Evolutionary conservation across 2,888 invertebrate genomes (phyloP), one percentile per base, ranked within the genome.

Genomic region (Deilephila elpenor): DNA sequence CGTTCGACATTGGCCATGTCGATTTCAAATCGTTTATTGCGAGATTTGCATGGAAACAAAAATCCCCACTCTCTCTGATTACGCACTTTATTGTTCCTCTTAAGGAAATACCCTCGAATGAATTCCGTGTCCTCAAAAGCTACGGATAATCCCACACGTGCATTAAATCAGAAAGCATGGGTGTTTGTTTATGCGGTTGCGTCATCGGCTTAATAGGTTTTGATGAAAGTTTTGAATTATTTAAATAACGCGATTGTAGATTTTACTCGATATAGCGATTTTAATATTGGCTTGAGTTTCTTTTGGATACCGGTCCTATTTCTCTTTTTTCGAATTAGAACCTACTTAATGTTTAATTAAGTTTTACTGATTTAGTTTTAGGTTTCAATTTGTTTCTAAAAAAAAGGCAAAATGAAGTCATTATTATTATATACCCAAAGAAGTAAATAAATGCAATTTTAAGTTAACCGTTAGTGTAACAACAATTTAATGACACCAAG

Each of bases 1-100:
- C 76, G 84, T 86, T 86, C 92, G 91, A 92, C 93, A 93, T 93
- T 93, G 93, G 87, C 82, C 81, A 78, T 83, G 82, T 80, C 82
- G 89, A 91, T 91, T 92, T 92, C 88, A 83, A 88, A 89, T 89
- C 80, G 78, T 88, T 85, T 56, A 56, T n/a, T 67, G 25, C 64
- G 7, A 76, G 83, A 88, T 88, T 79, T 84, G 83, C 51, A 25
- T 17, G 17, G 51, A 17, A 44, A 67, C 85, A 84, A 84, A 20
- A 25, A 25, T 25, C 14, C n/a, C 51, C 14, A 14, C 51, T 44
- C 44, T 4, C 4, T 7, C 25, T 29, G 51, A 44, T 51, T 51
- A 67, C 67, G 67, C 7, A 25, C 20, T 67, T 25, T 25, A 67
- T 67, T 67, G 67, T 67, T 67, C 67, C 44, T 59, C 72, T 59